Percentiles rank a stretch among this genome's conserved stretches.
phyloP scores from a whole-genome alignment of 2,888 invertebrate genomes.

The Agonopterix alstromeriana region DNA sequence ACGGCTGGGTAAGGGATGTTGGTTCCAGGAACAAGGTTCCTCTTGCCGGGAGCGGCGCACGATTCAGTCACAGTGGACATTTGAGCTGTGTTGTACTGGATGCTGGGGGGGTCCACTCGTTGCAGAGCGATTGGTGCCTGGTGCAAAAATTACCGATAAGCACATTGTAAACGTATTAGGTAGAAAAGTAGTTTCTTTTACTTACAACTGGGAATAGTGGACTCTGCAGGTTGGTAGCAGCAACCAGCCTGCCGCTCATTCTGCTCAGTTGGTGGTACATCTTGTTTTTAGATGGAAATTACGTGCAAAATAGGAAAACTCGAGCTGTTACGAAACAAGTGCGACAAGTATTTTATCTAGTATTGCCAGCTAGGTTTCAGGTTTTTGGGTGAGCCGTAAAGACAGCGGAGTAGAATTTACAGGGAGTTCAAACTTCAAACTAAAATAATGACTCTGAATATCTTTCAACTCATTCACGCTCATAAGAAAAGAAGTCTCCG shows the following conservation, averaged over 20 bases:
- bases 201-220: conserved; percentile 69
- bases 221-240: conserved; percentile 53
- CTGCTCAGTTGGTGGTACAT: conserved; percentile 70
- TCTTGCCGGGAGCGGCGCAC: conserved; percentile 44
- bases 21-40: conserved; percentile 56
- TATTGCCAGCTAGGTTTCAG: too few species aligned
- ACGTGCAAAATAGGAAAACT: conserved; percentile 24
- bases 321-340: conserved; percentile 68
- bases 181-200: conserved; percentile 11
- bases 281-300: conserved; percentile 21
- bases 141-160: conserved; percentile 11
- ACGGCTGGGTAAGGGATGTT: conserved; percentile 55
- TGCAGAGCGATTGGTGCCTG: conserved; percentile 65
- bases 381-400: too few species aligned
- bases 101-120: conserved; percentile 56
- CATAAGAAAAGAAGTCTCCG: too few species aligned
- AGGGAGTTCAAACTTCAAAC: too few species aligned
- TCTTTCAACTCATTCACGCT: too few species aligned
- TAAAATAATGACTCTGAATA: too few species aligned
- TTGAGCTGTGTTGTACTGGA: conserved; percentile 55
- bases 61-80: conserved; percentile 57
- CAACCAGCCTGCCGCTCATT: conserved; percentile 59
- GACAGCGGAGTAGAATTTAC: too few species aligned
- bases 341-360: conserved; percentile 9
- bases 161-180: conserved; percentile 2